Conservation (phyloP, 2,797 vertebrate genomes). For the Gallinago stenura region DNA sequence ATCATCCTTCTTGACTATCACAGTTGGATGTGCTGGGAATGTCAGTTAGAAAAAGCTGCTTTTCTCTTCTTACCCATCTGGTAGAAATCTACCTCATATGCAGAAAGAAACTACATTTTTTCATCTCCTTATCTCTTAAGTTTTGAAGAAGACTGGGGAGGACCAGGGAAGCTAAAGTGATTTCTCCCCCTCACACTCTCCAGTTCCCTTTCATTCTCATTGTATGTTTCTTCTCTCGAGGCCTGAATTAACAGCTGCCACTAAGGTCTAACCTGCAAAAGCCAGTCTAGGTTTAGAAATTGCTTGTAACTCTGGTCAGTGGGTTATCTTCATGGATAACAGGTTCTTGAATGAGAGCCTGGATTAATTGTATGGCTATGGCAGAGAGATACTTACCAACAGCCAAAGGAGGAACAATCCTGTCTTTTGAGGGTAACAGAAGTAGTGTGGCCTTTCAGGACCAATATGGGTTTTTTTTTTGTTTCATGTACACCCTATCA, state of each 20-base stretch:
- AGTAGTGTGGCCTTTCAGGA: not conserved
- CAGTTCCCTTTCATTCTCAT: not conserved
- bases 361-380: not conserved
- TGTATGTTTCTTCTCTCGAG: not conserved
- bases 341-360: not conserved
- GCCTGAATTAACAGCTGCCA: not conserved
- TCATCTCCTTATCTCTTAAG: not conserved
- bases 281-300: not conserved
- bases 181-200: not conserved
- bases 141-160: not conserved
- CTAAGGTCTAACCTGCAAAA: not conserved
- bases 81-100: not conserved
- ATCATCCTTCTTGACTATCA: not conserved
- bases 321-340: not conserved
- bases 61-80: not conserved
- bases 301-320: not conserved
- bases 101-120: not conserved
- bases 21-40: not conserved
- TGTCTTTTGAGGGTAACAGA: not conserved
- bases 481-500: not conserved
- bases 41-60: not conserved
- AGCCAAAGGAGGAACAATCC: not conserved
- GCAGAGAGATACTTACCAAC: not conserved
- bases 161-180: not conserved
- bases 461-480: accelerated